These are phyloP conservation scores for Panurus biarmicus DNA, from an alignment of 2,113 vertebrate genomes.

Conservation along the genomic window DNA sequence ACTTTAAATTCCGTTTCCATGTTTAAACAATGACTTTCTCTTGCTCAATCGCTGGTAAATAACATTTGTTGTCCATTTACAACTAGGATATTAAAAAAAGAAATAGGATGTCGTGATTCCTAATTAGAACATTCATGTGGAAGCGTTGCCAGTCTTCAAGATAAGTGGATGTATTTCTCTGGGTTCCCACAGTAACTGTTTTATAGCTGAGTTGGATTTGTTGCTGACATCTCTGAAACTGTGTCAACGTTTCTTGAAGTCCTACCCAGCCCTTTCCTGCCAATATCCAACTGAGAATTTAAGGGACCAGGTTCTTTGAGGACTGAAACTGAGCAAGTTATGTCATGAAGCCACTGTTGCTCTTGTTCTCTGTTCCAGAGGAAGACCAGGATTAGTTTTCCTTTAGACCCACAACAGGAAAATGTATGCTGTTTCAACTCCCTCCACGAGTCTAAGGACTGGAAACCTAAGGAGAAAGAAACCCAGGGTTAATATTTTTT, in stretches of 20 bases:
- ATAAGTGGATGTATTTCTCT: not conserved
- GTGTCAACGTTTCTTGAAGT: not conserved
- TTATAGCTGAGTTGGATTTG: not conserved
- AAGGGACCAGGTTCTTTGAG: constrained; percentile 10
- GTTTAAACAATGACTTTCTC: constrained; percentile 4
- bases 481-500: not conserved
- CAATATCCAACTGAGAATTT: not conserved
- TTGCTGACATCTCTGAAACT: not conserved
- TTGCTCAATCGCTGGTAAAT: not conserved
- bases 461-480: not conserved
- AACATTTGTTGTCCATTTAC: constrained; percentile 42
- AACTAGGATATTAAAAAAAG: not conserved
- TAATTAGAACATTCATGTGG: not conserved
- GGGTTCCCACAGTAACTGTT: not conserved
- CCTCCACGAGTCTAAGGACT: not conserved
- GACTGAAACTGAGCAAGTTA: not conserved
- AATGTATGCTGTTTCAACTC: not conserved
- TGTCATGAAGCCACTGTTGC: not conserved
- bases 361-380: not conserved
- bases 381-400: not conserved
- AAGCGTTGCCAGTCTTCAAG: not conserved
- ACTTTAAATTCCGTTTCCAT: constrained; percentile 3
- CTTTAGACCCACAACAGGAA: not conserved
- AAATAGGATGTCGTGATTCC: not conserved
- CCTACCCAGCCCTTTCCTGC: not conserved